Percentiles rank a stretch among this genome's conserved stretches.
Evolutionary conservation across 2,113 vertebrate species (phyloP).

Genomic region (Oreotrochilus melanogaster): DNA sequence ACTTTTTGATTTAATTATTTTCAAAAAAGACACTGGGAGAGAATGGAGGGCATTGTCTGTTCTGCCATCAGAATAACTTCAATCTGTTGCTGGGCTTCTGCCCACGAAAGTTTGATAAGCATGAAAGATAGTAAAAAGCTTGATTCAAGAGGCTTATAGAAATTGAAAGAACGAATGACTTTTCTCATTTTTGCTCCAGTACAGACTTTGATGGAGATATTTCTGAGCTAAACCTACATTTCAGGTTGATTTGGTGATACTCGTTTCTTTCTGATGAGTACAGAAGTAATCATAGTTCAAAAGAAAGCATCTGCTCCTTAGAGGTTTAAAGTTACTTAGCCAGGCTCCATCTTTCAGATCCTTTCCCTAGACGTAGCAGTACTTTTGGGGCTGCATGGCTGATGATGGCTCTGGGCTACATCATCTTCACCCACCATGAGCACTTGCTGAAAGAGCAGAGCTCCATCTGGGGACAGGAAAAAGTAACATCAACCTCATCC

Average conservation of each 20-base stretch:
- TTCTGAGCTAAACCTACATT: neutral
- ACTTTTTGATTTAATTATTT: conserved; percentile 61
- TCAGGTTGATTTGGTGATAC: neutral
- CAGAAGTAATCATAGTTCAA: neutral
- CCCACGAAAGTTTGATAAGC: conserved; percentile 66
- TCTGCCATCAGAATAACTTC: conserved; percentile 82
- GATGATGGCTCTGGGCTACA: conserved; percentile 81
- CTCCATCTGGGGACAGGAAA: conserved; percentile 59
- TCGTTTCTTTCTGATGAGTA: neutral
- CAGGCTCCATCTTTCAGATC: conserved; percentile 75
- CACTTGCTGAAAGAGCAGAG: conserved; percentile 82
- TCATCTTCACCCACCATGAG: conserved; percentile 80
- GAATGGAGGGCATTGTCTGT: conserved; percentile 75
- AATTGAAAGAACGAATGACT: neutral
- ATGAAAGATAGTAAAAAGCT: neutral
- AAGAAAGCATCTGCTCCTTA: neutral
- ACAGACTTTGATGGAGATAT: neutral
- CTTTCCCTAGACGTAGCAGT: conserved; percentile 78
- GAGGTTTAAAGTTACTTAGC: conserved; percentile 8
- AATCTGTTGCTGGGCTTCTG: conserved; percentile 76
- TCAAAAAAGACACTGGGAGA: conserved; percentile 74
- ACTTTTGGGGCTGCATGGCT: conserved; percentile 81
- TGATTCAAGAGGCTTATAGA: neutral
- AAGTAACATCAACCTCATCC: neutral
- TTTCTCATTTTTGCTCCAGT: neutral